Conservation (phyloP, 2,797 vertebrate species). For the Euthynnus affinis region DNA sequence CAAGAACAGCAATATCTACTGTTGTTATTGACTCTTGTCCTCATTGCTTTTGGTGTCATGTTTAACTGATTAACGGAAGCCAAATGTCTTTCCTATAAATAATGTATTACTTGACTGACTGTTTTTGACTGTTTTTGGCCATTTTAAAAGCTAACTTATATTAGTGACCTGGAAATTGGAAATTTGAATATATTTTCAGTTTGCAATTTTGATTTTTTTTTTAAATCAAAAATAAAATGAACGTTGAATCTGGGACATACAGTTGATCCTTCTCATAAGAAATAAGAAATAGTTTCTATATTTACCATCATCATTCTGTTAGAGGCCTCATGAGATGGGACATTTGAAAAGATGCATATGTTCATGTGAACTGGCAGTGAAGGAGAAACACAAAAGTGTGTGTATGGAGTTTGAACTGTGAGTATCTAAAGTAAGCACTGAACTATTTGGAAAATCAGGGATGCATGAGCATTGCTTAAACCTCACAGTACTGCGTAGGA, state of each 20-base stretch:
- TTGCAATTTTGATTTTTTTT: no score
- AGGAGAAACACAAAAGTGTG: slow-evolving; percentile 6
- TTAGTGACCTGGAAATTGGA: no score
- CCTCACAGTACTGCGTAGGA: not conserved
- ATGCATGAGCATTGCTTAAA: not conserved
- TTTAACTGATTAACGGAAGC: slow-evolving; percentile 42
- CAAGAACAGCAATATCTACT: slow-evolving; percentile 58
- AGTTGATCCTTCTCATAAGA: no score
- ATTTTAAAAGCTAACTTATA: not conserved
- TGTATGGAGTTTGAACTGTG: slow-evolving; percentile 1
- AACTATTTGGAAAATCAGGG: slow-evolving; percentile 9
- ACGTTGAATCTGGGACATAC: not conserved
- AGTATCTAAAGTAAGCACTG: slow-evolving; percentile 3
- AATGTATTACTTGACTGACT: slow-evolving; percentile 2
- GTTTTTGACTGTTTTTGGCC: not conserved
- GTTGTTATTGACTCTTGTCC: slow-evolving; percentile 59
- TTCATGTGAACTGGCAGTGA: not conserved
- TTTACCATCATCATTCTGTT: slow-evolving; percentile 2
- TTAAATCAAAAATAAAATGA: not conserved
- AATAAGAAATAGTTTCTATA: not conserved
- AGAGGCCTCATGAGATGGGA: slow-evolving; percentile 8
- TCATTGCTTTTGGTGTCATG: slow-evolving; percentile 44
- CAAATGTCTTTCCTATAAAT: slow-evolving; percentile 42
- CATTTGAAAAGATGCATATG: slow-evolving; percentile 21
- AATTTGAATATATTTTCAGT: not conserved